Evolutionary conservation across 1,140 invertebrate genomes (phyloP).

Genomic region (Sogatella furcifera): DNA sequence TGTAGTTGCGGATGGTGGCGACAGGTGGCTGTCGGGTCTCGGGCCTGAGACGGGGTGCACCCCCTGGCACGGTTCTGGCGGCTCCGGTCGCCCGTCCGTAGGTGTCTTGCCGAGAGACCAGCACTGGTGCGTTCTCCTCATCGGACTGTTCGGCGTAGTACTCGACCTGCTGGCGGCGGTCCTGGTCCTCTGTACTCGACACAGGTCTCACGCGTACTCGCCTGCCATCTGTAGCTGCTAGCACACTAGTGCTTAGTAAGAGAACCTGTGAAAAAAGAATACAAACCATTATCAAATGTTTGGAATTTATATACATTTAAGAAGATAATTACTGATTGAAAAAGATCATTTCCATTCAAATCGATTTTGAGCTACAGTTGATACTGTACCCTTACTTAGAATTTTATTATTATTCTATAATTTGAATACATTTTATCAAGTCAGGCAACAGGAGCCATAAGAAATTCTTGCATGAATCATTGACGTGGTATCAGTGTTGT

Average conservation of each 20-base stretch:
- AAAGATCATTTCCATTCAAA: no score
- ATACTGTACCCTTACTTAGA: no score
- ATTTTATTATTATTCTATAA: no score
- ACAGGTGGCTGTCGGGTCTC: conserved; percentile 57
- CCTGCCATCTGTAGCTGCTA: conserved; percentile 1
- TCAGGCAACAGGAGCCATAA: no score
- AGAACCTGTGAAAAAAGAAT: no score
- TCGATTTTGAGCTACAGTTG: no score
- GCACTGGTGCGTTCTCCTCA: conserved; percentile 22
- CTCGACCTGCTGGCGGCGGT: conserved; percentile 19
- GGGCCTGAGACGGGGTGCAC: conserved; percentile 13
- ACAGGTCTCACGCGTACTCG: conserved; percentile 17
- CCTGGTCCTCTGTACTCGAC: conserved; percentile 25
- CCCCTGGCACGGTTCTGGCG: background rate
- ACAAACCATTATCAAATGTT: background rate
- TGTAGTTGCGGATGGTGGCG: conserved; percentile 67
- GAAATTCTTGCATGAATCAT: no score
- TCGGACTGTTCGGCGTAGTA: conserved; percentile 33
- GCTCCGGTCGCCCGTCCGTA: conserved; percentile 20
- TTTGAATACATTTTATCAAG: no score
- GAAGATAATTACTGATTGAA: conserved; percentile 9
- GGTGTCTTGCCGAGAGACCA: conserved; percentile 20
- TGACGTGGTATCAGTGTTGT: no score
- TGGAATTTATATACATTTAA: background rate
- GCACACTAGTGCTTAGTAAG: background rate